phyloP scores from a whole-genome alignment of 2,797 vertebrate species.

The Typhlichthys subterraneus region DNA sequence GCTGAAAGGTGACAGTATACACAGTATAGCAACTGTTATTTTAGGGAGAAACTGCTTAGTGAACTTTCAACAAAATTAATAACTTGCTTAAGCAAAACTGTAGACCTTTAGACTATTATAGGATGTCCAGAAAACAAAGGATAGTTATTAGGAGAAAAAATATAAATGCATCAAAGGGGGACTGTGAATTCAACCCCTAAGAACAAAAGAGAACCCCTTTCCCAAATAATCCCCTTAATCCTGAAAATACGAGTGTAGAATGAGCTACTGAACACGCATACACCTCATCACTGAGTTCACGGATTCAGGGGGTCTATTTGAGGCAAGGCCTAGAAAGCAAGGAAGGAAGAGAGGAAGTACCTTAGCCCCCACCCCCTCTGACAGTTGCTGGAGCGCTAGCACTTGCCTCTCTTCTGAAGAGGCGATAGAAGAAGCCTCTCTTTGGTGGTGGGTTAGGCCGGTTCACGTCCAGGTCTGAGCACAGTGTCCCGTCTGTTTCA shows the following conservation, averaged over 20 bases:
- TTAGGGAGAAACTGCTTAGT: too few species aligned
- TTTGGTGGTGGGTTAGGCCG: slow-evolving; percentile 78
- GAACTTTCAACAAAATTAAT: too few species aligned
- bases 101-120: too few species aligned
- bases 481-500: slow-evolving; percentile 76
- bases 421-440: slow-evolving; percentile 86
- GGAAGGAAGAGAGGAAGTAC: slow-evolving; percentile 52
- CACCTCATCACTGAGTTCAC: neutral
- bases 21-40: too few species aligned
- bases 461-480: slow-evolving; percentile 75
- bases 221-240: slow-evolving; percentile 16
- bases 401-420: slow-evolving; percentile 90
- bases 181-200: neutral
- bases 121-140: neutral
- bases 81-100: too few species aligned
- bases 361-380: slow-evolving; percentile 80
- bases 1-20: too few species aligned
- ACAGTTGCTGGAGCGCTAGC: slow-evolving; percentile 72
- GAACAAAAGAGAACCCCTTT: slow-evolving; percentile 24
- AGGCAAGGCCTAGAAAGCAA: slow-evolving; percentile 41
- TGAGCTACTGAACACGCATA: too few species aligned
- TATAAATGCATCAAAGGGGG: neutral
- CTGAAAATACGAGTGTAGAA: neutral
- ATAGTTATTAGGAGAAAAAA: slow-evolving; percentile 10
- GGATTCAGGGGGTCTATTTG: slow-evolving; percentile 26